Base-by-base conservation (phyloP, 2,888 invertebrate species). In the Drosophila robusta region DNA sequence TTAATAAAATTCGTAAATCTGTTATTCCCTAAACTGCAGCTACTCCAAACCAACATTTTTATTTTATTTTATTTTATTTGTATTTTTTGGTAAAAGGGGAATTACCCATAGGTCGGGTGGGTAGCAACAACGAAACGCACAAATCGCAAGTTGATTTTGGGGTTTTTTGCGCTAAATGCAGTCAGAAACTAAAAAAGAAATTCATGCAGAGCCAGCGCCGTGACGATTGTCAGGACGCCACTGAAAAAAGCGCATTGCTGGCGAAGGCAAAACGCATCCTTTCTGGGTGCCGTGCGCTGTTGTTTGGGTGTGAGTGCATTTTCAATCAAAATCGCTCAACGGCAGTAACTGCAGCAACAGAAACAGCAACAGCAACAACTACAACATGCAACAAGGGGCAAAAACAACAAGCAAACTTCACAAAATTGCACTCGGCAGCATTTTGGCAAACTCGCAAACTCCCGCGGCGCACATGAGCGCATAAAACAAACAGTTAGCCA, bases 301-400 rank as follows among this genome's bases (percentile, higher is more conserved):
- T 54, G 36, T 26, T 12, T 50, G 49, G 72, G 77, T 63, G 67
- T 75, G 88, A 76, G 82, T 58, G 73, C 68, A 66, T 79, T 88
- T 88, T 80, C 88, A 88, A 89, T 89, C 86, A 88, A 82, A 89
- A 88, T 73, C 78, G 89, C 81, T 87, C 81, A 89, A 64, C 79
- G 66, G 67, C 74, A 61, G 67, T 55, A 65, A 67, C 60, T 55
- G 67, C 70, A 47, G 56, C 60, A 49, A 42, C 56, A 50, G 45
- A 56, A 62, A 22, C 42, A 58, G 36, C 60, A 47, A 18, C 42
- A 26, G 38, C 45, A 50, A 41, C 54, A 65, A 47, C 60, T 45
- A 60, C 56, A 60, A 46, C 47, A 65, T 24, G 41, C 34, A 46
- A 29, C 41, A 63, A 63, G 52, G 29, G 51, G 39, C 42, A 75